Evolutionary conservation across 1,140 invertebrate species (phyloP), one percentile per base, ranked within the genome.

Genomic region (Orchestia grillus): DNA sequence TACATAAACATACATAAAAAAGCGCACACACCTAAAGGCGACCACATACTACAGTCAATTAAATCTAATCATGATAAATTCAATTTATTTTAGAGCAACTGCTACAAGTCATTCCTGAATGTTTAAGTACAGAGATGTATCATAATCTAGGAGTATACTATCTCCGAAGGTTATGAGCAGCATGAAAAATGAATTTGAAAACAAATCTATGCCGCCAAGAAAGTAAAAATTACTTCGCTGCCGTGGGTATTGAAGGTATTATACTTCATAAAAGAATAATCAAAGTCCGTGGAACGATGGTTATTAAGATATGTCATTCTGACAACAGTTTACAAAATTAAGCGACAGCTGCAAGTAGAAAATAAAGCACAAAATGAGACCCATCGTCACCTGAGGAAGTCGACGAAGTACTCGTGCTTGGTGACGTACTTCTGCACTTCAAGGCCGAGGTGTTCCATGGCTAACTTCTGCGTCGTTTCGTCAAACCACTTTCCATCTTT

Each of bases 401-500:
- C 99, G 44, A 99, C 99, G 97, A 99, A 99, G 87, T 98, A 98
- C 95, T 98, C 98, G 97, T 98, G 98, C 90, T 98, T 98, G 97
- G 98, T 97, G 96, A 98, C 98, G 98, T 98, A 98, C 96, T 98
- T 97, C 96, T 98, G 98, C 97, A 98, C 98, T 96, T 98, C 97
- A 42, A 98, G 97, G 28, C 98, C 98, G 95, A 99, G 97, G 95
- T 98, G 97, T 96, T 98, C 98, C 97, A 98, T 97, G 41, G 98
- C 98, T 87, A 98, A 97, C 95, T 97, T 97, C 96, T 98, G 97
- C 45, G 99, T 97, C 97, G 98, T 98, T 97, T 98, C 98, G 96
- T 98, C 98, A 97, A 98, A 99, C 98, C 99, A 99, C 91, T 98
- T 97, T 97, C 98, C 99, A 97, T 99, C 99, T 57, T 98, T 97